Conservation (phyloP, 1,140 invertebrate species). For the Battus philenor region DNA sequence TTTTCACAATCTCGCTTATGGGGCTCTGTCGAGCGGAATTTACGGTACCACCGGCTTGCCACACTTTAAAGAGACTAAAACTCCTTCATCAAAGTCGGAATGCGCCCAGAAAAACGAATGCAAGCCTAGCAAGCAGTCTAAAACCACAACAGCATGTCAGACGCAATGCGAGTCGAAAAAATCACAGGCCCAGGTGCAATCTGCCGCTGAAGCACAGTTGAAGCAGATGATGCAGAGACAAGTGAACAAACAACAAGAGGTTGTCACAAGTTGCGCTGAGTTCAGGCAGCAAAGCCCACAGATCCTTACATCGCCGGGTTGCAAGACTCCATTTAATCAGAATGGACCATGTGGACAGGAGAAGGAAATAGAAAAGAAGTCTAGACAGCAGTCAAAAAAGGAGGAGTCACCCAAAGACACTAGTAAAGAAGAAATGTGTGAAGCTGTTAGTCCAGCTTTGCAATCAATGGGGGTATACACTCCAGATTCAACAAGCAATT, state of each 20-base stretch:
- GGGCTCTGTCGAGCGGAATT: slow-evolving; percentile 56
- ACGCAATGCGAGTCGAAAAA: slow-evolving; percentile 69
- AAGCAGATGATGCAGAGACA: slow-evolving; percentile 72
- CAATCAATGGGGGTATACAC: slow-evolving; percentile 89
- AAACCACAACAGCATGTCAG: slow-evolving; percentile 68
- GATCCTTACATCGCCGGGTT: slow-evolving; percentile 55
- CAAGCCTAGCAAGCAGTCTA: slow-evolving; percentile 67
- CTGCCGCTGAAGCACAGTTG: slow-evolving; percentile 52
- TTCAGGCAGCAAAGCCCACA: slow-evolving; percentile 60
- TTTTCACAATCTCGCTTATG: slow-evolving; percentile 70
- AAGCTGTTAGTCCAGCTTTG: slow-evolving; percentile 78
- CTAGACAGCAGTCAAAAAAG: slow-evolving; percentile 75
- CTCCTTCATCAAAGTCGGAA: slow-evolving; percentile 56
- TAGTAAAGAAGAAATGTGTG: slow-evolving; percentile 72
- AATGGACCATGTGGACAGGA: slow-evolving; percentile 56
- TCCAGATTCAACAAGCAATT: slow-evolving; percentile 89
- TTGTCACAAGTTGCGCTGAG: slow-evolving; percentile 50
- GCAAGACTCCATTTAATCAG: slow-evolving; percentile 55
- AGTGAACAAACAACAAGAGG: slow-evolving; percentile 50
- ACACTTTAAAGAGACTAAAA: slow-evolving; percentile 68
- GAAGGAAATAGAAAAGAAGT: slow-evolving; percentile 75
- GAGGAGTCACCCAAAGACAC: slow-evolving; percentile 64
- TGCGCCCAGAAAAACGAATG: slow-evolving; percentile 67
- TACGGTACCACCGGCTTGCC: slow-evolving; percentile 59
- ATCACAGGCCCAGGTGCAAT: slow-evolving; percentile 44